Conservation (phyloP, 2,113 vertebrate genomes). For the Bufo bufo region DNA sequence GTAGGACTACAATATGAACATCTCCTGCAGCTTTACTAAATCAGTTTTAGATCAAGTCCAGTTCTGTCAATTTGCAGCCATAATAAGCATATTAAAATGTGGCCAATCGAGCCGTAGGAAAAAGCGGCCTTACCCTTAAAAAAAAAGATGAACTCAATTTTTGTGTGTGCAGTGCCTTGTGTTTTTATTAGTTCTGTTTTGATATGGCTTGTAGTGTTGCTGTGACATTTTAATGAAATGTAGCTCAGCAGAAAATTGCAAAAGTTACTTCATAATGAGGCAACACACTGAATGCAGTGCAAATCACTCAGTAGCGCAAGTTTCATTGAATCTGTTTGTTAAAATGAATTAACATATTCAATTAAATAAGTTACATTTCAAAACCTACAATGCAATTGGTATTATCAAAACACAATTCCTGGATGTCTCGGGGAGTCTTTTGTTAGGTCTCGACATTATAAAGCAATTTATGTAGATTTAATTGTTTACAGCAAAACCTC, state of each 20-base stretch:
- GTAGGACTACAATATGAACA: no score
- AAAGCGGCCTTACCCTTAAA: no score
- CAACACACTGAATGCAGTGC: no score
- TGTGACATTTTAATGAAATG: not conserved
- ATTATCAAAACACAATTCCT: not conserved
- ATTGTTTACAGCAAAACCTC: not conserved
- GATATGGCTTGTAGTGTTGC: not conserved
- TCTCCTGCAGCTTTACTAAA: no score
- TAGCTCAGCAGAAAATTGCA: not conserved
- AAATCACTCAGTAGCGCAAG: not conserved
- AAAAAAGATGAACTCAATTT: not conserved
- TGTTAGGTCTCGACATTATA: not conserved
- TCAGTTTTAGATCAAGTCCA: no score
- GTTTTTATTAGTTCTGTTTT: conserved; percentile 13
- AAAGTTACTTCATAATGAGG: conserved; percentile 8
- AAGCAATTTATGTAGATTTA: no score
- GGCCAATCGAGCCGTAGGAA: no score
- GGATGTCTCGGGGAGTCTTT: not conserved
- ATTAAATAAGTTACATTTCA: not conserved
- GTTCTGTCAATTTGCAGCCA: no score
- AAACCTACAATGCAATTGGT: not conserved
- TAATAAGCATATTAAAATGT: no score
- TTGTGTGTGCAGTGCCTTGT: not conserved
- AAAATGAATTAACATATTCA: not conserved
- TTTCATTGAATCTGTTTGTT: not conserved